Evolutionary conservation across 2,113 vertebrate genomes (phyloP).

Genomic region (rabbit (Oryctolagus cuniculus)): mOryCun1.1 NC_091436.1:152662501-152663000

Average conservation of each 20-base stretch:
- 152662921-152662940: neutral
- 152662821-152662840: neutral
- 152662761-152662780: neutral
- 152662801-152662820: neutral
- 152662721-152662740: neutral
- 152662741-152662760: neutral
- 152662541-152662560: neutral
- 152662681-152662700: neutral
- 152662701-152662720: neutral
- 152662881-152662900: neutral
- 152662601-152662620: neutral
- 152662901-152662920: neutral
- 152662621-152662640: neutral
- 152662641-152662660: neutral
- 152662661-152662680: neutral
- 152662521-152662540: neutral
- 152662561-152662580: neutral
- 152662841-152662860: accelerated
- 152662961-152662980: too few relatives aligned
- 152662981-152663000: neutral
- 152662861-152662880: neutral
- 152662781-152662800: neutral
- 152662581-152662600: neutral
- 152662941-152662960: neutral
- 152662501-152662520: neutral